phyloP scores from a whole-genome alignment of 1,140 invertebrate species.

The Colletes latitarsis region DNA sequence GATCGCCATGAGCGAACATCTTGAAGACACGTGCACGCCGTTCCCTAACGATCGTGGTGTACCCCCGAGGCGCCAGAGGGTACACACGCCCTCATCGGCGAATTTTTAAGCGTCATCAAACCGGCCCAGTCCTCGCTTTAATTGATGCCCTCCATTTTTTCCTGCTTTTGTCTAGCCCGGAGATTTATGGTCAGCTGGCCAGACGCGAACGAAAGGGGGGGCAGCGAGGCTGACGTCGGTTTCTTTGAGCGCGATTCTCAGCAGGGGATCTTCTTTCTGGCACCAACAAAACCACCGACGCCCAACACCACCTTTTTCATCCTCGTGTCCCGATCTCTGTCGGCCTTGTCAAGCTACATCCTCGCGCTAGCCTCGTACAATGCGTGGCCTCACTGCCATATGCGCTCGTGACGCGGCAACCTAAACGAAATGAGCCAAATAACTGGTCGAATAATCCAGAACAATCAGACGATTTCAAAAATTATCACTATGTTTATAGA shows the following conservation, averaged over 20 bases:
- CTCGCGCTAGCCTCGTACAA: slow-evolving; percentile 3
- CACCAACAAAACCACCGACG: slow-evolving; percentile 69
- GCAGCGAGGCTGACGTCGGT: slow-evolving; percentile 50
- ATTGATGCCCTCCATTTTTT: slow-evolving; percentile 73
- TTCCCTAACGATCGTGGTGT: slow-evolving; percentile 62
- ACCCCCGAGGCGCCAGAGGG: slow-evolving; percentile 56
- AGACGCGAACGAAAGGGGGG: slow-evolving; percentile 33
- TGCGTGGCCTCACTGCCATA: slow-evolving; percentile 20
- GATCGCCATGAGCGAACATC: slow-evolving; percentile 45
- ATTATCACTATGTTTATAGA: no score
- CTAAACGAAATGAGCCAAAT: neutral
- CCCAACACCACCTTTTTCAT: slow-evolving; percentile 35
- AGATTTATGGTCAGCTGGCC: slow-evolving; percentile 67
- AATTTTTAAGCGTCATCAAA: slow-evolving; percentile 68
- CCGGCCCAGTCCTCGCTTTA: slow-evolving; percentile 54
- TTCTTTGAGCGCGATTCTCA: slow-evolving; percentile 72
- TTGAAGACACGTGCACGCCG: slow-evolving; percentile 70
- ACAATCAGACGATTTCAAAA: neutral
- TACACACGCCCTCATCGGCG: slow-evolving; percentile 52
- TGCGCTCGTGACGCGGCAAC: slow-evolving; percentile 11
- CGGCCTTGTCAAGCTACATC: slow-evolving; percentile 26
- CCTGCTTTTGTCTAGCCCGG: slow-evolving; percentile 68
- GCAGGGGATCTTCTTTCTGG: slow-evolving; percentile 68
- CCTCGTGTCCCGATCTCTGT: slow-evolving; percentile 26
- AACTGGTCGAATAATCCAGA: neutral